These are phyloP conservation scores for Pyrocoelia pectoralis DNA, from an alignment of 2,888 invertebrate species.

Conservation along the genomic window DNA sequence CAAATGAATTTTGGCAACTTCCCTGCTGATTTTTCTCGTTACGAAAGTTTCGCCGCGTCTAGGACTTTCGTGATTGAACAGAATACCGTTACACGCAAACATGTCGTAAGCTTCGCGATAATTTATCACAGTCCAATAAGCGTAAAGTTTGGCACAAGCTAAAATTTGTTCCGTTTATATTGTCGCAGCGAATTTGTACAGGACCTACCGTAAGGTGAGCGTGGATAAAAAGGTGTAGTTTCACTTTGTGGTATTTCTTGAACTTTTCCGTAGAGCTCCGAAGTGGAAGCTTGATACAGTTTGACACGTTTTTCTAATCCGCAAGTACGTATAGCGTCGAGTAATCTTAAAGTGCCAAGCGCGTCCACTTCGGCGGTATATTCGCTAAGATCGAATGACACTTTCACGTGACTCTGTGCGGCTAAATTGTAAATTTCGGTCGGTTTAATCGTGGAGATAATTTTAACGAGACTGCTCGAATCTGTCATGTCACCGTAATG, in stretches of 20 bases:
- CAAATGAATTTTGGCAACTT: constrained; percentile 94
- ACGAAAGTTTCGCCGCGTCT: constrained; percentile 97
- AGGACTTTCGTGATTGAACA: constrained; percentile 97
- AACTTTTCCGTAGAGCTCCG: constrained; percentile 94
- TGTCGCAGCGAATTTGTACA: not conserved
- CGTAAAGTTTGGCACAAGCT: constrained; percentile 96
- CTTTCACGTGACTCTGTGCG: constrained; percentile 99
- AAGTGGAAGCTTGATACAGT: constrained; percentile 97
- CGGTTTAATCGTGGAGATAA: constrained; percentile 79
- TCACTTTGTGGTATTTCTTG: constrained; percentile 93
- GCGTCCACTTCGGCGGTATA: constrained; percentile 99
- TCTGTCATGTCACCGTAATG: constrained; percentile 99
- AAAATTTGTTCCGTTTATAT: constrained; percentile 40
- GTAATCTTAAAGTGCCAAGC: constrained; percentile 87
- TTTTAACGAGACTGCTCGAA: constrained; percentile 91
- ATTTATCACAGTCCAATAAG: constrained; percentile 95
- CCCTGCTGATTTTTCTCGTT: constrained; percentile 96
- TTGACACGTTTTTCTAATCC: constrained; percentile 80
- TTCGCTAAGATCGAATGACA: constrained; percentile 97
- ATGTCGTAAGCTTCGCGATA: constrained; percentile 95
- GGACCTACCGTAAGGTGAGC: constrained; percentile 90
- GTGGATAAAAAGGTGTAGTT: constrained; percentile 94
- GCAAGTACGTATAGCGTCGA: constrained; percentile 92
- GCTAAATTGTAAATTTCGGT: constrained; percentile 97
- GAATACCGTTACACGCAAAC: constrained; percentile 94